Base-by-base conservation (phyloP, 2,113 vertebrate genomes). In the Notechis scutatus region DNA sequence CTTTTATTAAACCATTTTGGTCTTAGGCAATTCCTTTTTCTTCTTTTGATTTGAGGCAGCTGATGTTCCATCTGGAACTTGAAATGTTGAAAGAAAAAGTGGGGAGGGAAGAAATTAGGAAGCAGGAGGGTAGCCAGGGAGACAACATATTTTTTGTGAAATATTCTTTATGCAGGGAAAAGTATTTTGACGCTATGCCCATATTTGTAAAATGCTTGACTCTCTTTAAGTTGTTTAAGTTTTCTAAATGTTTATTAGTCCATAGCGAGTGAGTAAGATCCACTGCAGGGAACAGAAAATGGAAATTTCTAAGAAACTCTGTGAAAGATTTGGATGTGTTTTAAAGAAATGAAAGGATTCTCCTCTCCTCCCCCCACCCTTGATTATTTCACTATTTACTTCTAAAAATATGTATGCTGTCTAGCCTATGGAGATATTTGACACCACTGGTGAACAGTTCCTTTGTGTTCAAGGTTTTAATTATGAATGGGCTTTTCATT, bases 221-320 rank as follows among this genome's bases (percentile, higher is more conserved):
- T 95, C 96, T 93, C 91, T 95, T 92, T 94, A 95, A 97, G 94
- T 95, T 95, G 96, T 95, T 96, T 96, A 96, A 96, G 85, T 95
- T 96, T 96, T 94, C 95, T 96, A 96, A 96, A 95, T 95, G 96
- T 96, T 96, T 97, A 96, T 95, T 95, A 97, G 93, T 95, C 95
- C 94, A 88, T 94, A 94, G 95, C 95, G 91, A 96, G 94, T 45
- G 92, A 96, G 94, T 45, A 93, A 92, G 91, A 93, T 93, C 93
- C 90, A 94, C 95, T 96, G 94, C 61, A 4, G 95, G 94, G 95
- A 97, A 95, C 91, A 92, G 92, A 92, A 95, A 93, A 96, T 93
- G 91, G 89, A 93, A 97, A 96, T 97, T 95, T 94, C 69, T 95
- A 94, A 94, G 94, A 94, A 94, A 87, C 69, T 81, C 88, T 88